Percentiles rank a stretch among this genome's conserved stretches.
phyloP scores from a whole-genome alignment of 1,140 invertebrate species.

The Eumaeus atala region DNA sequence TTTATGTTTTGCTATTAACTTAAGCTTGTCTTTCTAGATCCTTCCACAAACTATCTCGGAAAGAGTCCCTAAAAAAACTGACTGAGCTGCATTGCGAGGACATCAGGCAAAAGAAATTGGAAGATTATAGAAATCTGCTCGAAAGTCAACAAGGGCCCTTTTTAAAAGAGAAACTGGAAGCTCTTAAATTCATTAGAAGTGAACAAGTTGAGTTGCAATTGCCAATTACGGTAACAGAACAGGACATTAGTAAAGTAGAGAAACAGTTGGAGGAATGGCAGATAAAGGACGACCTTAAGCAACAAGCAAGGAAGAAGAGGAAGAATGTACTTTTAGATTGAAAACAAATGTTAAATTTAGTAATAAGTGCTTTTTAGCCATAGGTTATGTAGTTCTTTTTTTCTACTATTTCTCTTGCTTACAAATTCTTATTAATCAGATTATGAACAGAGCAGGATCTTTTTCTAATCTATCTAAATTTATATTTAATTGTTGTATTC shows the following conservation, averaged over 20 bases:
- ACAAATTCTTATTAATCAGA: neutral
- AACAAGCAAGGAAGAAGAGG: slow-evolving; percentile 55
- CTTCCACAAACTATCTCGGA: slow-evolving; percentile 77
- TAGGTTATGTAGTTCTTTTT: neutral
- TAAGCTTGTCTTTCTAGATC: slow-evolving; percentile 30
- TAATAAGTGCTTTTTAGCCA: neutral
- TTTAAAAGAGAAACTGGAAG: slow-evolving; percentile 76
- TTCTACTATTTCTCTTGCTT: neutral
- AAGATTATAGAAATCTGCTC: slow-evolving; percentile 77
- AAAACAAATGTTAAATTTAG: neutral
- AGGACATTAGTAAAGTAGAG: slow-evolving; percentile 78
- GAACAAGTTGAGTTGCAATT: slow-evolving; percentile 81
- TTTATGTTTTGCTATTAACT: neutral
- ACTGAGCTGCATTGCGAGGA: slow-evolving; percentile 80
- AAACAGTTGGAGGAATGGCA: slow-evolving; percentile 70
- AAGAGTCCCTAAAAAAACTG: slow-evolving; percentile 79
- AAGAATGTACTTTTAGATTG: slow-evolving; percentile 31
- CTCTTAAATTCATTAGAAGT: slow-evolving; percentile 80
- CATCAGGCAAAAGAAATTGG: slow-evolving; percentile 78
- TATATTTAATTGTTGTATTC: too few species aligned
- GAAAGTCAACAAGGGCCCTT: slow-evolving; percentile 81
- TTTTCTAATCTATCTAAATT: too few species aligned
- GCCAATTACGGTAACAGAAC: slow-evolving; percentile 77
- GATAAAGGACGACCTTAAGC: slow-evolving; percentile 50
- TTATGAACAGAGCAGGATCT: slow-evolving; percentile 18